Base-by-base conservation (phyloP, 1,140 invertebrate species). In the Ips nitidus region DNA sequence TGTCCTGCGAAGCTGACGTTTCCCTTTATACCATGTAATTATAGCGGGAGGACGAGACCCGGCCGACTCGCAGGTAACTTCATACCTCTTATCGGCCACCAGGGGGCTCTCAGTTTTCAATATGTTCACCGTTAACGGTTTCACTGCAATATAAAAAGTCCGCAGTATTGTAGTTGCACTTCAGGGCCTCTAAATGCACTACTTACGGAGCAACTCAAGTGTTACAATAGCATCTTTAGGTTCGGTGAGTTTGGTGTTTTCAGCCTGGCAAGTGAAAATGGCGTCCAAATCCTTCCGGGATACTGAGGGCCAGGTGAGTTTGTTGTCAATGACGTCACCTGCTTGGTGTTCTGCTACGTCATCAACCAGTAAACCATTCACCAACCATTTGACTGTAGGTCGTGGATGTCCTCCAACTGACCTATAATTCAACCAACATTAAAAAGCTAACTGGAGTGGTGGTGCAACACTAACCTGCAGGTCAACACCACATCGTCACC, bases 1-100 rank as follows among this genome's bases (percentile, higher is more conserved):
- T 62, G 90, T 89, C 77, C 89, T 87, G 79, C 89, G 89, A 65
- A 91, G 85, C 76, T 90, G 88, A 73, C 90, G 84, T 79, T 90
- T 91, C 75, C 89, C 91, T 79, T 93, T 93, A 82, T 92, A 92
- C 93, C 93, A 95, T 1, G 92, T 91, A 75, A 96, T 91, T 75
- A 91, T 86, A 38, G 94, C 92, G 1, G 91, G 88, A 52, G 94
- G 94, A 66, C 92, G 84, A 4, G 92, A 93, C 55, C 94, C 94
- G 5, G 88, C 87, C 2, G 92, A 92, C 78, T 92, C 88, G 78
- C 94, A 96, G 60, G 86, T 84, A 36, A 95, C 85, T 78, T 92
- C 88, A 78, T 93, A 93, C 37, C 88, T 83, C 59, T 89, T 86
- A 69, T 91, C 92, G 1, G 91, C 91, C 41, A 90, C 87, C 68